Conservation (phyloP, 2,113 vertebrate genomes). For the Prietella phreatophila region DNA sequence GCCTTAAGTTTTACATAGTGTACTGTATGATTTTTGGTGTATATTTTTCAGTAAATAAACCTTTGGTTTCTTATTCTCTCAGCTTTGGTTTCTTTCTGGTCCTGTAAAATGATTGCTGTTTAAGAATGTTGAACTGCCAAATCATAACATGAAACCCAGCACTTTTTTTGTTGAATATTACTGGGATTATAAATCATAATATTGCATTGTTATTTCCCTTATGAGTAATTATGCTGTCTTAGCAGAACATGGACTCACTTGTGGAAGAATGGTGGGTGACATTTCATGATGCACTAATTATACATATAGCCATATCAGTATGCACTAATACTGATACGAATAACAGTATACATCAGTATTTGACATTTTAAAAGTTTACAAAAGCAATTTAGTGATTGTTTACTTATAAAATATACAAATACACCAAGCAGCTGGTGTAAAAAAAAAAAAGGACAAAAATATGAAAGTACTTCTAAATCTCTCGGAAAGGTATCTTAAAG, state of each 20-base stretch:
- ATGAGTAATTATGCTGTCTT: not conserved
- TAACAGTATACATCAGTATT: not conserved
- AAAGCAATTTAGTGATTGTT: not conserved
- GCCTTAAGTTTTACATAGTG: slow-evolving; percentile 17
- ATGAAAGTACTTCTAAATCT: not conserved
- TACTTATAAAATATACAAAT: not conserved
- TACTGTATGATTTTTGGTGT: slow-evolving; percentile 36
- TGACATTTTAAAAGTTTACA: not conserved
- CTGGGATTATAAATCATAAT: not conserved
- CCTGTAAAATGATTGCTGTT: not conserved
- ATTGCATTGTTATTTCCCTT: not conserved
- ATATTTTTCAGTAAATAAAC: slow-evolving; percentile 7
- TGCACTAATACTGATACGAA: too few species aligned
- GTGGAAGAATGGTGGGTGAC: not conserved
- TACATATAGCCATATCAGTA: too few species aligned
- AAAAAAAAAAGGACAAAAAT: not conserved
- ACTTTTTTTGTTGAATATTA: not conserved
- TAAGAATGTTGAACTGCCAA: not conserved
- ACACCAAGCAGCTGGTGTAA: not conserved
- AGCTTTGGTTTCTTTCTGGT: slow-evolving; percentile 33
- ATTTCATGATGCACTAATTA: not conserved
- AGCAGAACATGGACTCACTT: not conserved
- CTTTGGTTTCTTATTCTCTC: slow-evolving; percentile 33
- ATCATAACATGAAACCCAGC: not conserved
- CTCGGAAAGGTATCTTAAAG: not conserved